Conservation (phyloP, 92 coral and sea anemone genomes). For the Epizoanthus illoricatus region DNA sequence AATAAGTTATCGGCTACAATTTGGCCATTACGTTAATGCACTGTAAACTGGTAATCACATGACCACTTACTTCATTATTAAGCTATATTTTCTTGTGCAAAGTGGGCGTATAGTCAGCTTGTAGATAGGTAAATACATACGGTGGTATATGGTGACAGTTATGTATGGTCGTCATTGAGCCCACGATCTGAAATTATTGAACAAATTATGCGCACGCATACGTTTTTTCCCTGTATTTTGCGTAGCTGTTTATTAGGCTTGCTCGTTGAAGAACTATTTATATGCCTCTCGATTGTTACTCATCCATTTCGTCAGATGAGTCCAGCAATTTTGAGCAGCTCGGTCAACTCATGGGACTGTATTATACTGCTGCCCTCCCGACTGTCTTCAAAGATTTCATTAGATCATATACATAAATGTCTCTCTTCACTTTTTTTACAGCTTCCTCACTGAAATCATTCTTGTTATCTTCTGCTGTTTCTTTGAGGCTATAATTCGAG, state of each 20-base stretch:
- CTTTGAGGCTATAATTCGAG: not conserved
- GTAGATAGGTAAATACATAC: too few relatives aligned
- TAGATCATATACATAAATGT: not conserved
- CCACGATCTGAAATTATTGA: too few relatives aligned
- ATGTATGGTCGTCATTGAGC: too few relatives aligned
- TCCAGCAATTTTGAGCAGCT: conserved; percentile 33
- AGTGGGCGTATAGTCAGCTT: too few relatives aligned
- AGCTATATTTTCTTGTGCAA: too few relatives aligned
- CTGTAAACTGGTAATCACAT: too few relatives aligned
- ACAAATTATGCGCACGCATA: conserved; percentile 26
- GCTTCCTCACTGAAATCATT: not conserved
- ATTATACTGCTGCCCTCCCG: not conserved
- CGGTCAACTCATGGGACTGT: not conserved
- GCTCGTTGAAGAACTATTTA: conserved; percentile 40
- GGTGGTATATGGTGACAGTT: too few relatives aligned
- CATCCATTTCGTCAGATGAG: conserved; percentile 55
- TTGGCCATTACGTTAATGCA: too few relatives aligned
- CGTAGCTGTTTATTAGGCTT: conserved; percentile 38
- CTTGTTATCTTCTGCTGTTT: not conserved
- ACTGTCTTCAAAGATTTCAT: not conserved
- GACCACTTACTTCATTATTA: too few relatives aligned
- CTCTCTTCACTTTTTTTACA: not conserved
- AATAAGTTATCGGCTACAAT: too few relatives aligned
- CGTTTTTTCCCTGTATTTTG: conserved; percentile 48
- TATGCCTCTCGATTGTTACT: conserved; percentile 49